phyloP scores from a whole-genome alignment of 1,140 invertebrate species.

The Drosophila arawakana region DNA sequence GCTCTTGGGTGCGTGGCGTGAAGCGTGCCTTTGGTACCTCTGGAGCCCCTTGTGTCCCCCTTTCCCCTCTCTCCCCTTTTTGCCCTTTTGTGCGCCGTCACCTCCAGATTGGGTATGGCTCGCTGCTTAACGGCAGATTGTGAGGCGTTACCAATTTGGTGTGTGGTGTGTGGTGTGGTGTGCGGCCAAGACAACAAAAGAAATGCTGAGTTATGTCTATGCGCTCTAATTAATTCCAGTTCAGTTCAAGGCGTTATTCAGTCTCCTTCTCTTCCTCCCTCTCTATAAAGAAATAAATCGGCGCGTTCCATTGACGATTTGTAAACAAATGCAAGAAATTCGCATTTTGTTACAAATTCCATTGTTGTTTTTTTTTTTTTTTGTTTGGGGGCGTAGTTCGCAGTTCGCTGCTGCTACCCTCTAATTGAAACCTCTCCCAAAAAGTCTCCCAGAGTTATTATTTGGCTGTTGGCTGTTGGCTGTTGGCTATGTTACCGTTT shows the following conservation, averaged over 20 bases:
- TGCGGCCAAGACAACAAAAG: conserved; percentile 59
- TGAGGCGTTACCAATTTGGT: conserved; percentile 63
- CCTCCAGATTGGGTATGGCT: conserved; percentile 74
- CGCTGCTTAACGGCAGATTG: conserved; percentile 35
- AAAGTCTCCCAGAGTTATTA: conserved; percentile 54
- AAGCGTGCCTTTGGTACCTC: conserved; percentile 56
- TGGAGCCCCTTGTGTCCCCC: background rate
- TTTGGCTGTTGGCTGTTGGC: background rate
- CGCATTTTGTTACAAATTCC: conserved; percentile 74
- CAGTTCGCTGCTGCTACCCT: conserved; percentile 16
- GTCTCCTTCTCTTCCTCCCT: conserved; percentile 14
- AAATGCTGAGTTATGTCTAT: conserved; percentile 68
- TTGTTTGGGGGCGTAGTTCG: conserved; percentile 20
- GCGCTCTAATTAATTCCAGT: conserved; percentile 79
- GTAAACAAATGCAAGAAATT: conserved; percentile 64
- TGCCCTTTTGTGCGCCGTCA: conserved; percentile 33
- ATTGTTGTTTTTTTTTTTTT: conserved; percentile 52
- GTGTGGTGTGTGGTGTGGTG: conserved; percentile 1
- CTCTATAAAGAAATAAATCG: conserved; percentile 43
- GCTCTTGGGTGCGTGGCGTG: conserved; percentile 36
- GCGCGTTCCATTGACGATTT: conserved; percentile 72
- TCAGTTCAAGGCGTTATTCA: conserved; percentile 72
- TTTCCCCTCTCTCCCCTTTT: too few relatives aligned
- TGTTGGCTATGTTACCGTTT: conserved; percentile 55
- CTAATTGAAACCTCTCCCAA: conserved; percentile 40